These are phyloP conservation scores for Yasuhikotakia modesta DNA, from an alignment of 2,797 vertebrate genomes.

Conservation along the genomic window DNA sequence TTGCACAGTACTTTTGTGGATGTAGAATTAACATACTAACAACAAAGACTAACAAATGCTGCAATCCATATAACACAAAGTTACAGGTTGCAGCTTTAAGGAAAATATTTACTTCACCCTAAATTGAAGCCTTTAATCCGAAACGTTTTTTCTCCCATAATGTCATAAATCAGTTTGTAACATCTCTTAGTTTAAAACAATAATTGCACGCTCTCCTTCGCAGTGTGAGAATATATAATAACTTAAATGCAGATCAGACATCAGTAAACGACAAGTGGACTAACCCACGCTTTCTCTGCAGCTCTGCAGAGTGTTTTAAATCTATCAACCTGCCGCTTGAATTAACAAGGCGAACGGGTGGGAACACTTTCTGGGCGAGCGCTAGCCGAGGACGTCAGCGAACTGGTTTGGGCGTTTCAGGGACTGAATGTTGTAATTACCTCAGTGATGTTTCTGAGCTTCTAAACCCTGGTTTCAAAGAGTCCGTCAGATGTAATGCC, in stretches of 20 bases:
- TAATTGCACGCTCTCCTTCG: conserved; percentile 36
- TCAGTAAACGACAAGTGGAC: conserved; percentile 17
- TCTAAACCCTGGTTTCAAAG: conserved; percentile 48
- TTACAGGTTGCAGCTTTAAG: too few relatives aligned
- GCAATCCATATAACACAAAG: too few relatives aligned
- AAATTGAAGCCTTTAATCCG: neutral
- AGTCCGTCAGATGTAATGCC: conserved; percentile 37
- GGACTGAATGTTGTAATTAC: conserved; percentile 45
- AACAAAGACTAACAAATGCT: neutral
- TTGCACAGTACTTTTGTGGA: too few relatives aligned
- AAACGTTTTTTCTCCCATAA: neutral
- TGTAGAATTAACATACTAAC: too few relatives aligned
- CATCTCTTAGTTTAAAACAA: conserved; percentile 1
- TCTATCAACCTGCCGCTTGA: neutral
- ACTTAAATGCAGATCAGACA: conserved; percentile 31
- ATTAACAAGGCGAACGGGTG: conserved; percentile 31
- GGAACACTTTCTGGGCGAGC: conserved; percentile 15
- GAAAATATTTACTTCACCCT: neutral
- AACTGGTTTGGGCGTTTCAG: conserved; percentile 14
- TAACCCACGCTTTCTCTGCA: conserved; percentile 23
- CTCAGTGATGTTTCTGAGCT: conserved; percentile 22
- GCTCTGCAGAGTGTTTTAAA: conserved; percentile 23
- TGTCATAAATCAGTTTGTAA: neutral
- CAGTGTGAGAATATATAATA: conserved; percentile 5
- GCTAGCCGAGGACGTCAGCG: conserved; percentile 5